Base-by-base conservation (phyloP, 2,888 invertebrate genomes). In the Sisyra nigra region DNA sequence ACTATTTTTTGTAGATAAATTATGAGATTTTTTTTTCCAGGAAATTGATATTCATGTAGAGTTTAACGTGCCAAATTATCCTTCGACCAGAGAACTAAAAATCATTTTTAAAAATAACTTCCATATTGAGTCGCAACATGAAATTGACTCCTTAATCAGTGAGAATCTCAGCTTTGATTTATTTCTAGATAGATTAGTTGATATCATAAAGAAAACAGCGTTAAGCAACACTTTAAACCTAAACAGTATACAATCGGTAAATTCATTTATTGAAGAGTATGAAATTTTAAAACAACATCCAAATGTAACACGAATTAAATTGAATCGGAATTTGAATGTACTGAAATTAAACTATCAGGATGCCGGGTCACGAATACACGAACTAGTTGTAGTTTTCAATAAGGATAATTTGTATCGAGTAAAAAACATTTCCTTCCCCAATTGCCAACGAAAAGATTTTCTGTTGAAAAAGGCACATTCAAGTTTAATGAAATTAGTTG, bases 401-500 rank as follows among this genome's bases (percentile, higher is more conserved):
- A 40, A 41, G 1, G 32, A 46, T 8, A 49, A 49, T 11, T 50
- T 55, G 40, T 62, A 60, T 48, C 44, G 45, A n/a, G 49, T 59
- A 1, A 31, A 36, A n/a, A 43, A 51, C 4, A 52, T 48, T 42
- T 54, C 56, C 46, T 46, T 62, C 14, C 62, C 62, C 1, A 45
- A 50, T 24, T 46, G 45, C 44, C 45, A 24, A 42, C 46, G 10
- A 33, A 44, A 42, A 19, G 34, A 35, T 35, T 39, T 45, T 9
- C 33, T 50, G 2, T 46, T 48, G 9, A 47, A 49, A 44, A 24
- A 43, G 7, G 5, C 24, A 14, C 48, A 49, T 32, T 48, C 50
- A 29, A 57, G 53, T 43, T 48, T 63, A 13, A 54, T 51, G 17
- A 48, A 35, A 1, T 41, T 61, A 2, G 59, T 57, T 46, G 55